Base-by-base conservation (phyloP, 1,140 invertebrate genomes). In the Drosophila erecta region DNA sequence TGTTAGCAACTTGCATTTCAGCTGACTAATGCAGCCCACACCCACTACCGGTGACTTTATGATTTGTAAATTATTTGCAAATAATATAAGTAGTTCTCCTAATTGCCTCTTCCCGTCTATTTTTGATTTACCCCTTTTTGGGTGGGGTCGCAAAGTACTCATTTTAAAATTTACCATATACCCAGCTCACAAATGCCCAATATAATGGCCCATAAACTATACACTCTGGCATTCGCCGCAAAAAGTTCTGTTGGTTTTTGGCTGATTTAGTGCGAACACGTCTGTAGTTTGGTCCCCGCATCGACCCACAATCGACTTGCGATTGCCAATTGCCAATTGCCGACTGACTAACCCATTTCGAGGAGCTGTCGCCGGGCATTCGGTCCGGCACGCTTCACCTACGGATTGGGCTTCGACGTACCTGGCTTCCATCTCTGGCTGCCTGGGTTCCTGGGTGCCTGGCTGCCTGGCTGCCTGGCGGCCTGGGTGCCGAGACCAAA, bases 331-430 rank as follows among this genome's bases (percentile, higher is more conserved):
- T 33, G n/a, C n/a, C n/a, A n/a, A n/a, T n/a, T n/a, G n/a, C n/a
- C n/a, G n/a, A 46, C 22, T 60, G 50, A 30, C 22, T 58, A 57
- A 61, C 53, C 58, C 58, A 61, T 61, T 61, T 61, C 38, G 35
- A 54, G 35, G 22, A 35, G 24, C 37, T 55, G 43, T 22, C 43
- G 41, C 7, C 41, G 41, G 15, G 15, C 41, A 20, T 4, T 43
- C 41, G 59, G 54, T 4, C 30, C 33, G 49, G 15, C 59, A 62
- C 59, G 59, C 59, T 62, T 8, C 53, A 24, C 8, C n/a, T 11
- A 33, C 24, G 53, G 37, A 17, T 40, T 12, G 14, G 22, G 53
- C n/a, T n/a, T n/a, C n/a, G n/a, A n/a, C n/a, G n/a, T n/a, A n/a
- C 14, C 12, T 14, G 47, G 49, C 14, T 51, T 35, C 54, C 24